Evolutionary conservation across 2,888 invertebrate species (phyloP).

Genomic region (Andrena minutula): DNA sequence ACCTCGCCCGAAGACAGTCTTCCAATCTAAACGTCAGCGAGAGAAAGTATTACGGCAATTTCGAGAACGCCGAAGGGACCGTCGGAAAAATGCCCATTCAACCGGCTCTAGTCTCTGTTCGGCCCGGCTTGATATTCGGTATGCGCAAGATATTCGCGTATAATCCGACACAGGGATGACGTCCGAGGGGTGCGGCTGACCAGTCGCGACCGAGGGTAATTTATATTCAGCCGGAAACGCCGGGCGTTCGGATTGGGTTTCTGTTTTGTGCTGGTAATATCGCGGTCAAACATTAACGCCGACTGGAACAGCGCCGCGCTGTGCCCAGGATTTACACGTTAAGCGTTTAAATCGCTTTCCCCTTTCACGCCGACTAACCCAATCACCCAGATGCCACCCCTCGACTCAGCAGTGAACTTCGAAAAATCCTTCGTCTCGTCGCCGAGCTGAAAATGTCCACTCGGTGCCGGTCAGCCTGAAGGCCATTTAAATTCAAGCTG

Average conservation of each 20-base stretch:
- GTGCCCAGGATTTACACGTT: slow-evolving; percentile 63
- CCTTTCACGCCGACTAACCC: neutral
- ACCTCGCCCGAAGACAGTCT: slow-evolving; percentile 17
- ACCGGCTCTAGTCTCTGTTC: slow-evolving; percentile 11
- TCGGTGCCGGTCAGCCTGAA: neutral
- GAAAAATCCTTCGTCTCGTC: neutral
- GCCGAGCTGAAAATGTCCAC: neutral
- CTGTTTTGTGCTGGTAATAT: slow-evolving; percentile 62
- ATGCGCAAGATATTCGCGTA: slow-evolving; percentile 56
- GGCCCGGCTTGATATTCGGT: slow-evolving; percentile 44
- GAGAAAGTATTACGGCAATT: slow-evolving; percentile 66
- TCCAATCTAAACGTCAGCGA: slow-evolving; percentile 66
- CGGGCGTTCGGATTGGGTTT: slow-evolving; percentile 32
- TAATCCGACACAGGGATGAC: slow-evolving; percentile 37
- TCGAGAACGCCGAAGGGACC: slow-evolving; percentile 28
- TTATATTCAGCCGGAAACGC: slow-evolving; percentile 66
- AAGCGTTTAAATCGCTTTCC: slow-evolving; percentile 60
- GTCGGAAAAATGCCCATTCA: slow-evolving; percentile 54
- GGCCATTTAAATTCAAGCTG: neutral
- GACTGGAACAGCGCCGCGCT: slow-evolving; percentile 39
- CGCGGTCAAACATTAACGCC: slow-evolving; percentile 61
- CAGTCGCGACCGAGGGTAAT: slow-evolving; percentile 59
- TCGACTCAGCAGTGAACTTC: neutral
- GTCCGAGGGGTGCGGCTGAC: neutral
- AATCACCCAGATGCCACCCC: neutral